Conservation (phyloP, 2,113 vertebrate genomes). For the Conger conger region DNA sequence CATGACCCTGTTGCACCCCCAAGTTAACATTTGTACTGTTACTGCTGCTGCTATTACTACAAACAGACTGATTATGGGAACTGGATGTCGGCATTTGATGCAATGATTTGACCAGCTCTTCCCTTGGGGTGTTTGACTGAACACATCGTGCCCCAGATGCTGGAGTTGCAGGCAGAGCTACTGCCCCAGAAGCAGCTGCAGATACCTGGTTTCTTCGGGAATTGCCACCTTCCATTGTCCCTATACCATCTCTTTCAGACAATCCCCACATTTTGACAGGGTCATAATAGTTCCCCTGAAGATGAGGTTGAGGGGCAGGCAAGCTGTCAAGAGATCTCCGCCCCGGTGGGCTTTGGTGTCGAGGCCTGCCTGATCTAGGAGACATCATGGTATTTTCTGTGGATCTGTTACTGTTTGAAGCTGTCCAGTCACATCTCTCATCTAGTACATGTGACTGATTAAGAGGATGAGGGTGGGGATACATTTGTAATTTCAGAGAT, state of each 20-base stretch:
- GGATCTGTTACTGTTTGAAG: constrained; percentile 60
- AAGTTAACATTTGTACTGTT: constrained; percentile 40
- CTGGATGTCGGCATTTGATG: constrained; percentile 53
- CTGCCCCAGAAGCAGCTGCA: constrained; percentile 43
- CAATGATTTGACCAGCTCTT: constrained; percentile 59
- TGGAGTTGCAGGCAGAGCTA: constrained; percentile 42
- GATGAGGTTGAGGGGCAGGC: constrained; percentile 49
- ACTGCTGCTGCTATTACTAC: constrained; percentile 36
- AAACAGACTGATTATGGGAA: constrained; percentile 49
- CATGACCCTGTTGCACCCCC: constrained; percentile 36
- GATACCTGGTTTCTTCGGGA: constrained; percentile 51
- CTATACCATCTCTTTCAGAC: constrained; percentile 51
- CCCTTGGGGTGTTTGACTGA: constrained; percentile 52
- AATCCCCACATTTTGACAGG: constrained; percentile 70
- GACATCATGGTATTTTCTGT: constrained; percentile 64
- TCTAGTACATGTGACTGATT: constrained; percentile 64
- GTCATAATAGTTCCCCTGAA: constrained; percentile 63
- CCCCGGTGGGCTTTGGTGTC: constrained; percentile 33
- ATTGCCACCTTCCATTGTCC: constrained; percentile 54
- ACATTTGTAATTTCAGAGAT: constrained; percentile 66
- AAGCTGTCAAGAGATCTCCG: constrained; percentile 54
- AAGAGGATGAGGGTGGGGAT: constrained; percentile 61
- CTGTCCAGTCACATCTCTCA: constrained; percentile 59
- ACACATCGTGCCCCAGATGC: constrained; percentile 40
- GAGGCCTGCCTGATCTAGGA: constrained; percentile 54